Percentiles rank a stretch among this genome's conserved stretches.
phyloP scores from a whole-genome alignment of 2,113 vertebrate species.

The Amblyornis subalaris region DNA sequence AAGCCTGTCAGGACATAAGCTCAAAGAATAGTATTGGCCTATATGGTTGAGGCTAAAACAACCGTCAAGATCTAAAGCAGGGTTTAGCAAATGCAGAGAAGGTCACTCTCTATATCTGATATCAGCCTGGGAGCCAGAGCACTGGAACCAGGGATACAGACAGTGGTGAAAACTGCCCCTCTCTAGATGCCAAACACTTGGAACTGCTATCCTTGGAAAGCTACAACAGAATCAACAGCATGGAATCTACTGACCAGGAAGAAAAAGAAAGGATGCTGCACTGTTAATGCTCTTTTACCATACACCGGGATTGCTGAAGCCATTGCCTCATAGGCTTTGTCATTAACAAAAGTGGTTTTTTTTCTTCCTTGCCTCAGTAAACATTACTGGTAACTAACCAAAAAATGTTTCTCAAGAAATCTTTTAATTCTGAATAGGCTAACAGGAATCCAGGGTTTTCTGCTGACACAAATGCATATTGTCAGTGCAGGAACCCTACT shows the following conservation, averaged over 20 bases:
- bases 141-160: rapidly evolving
- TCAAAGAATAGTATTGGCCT: background rate
- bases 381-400: background rate
- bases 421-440: background rate
- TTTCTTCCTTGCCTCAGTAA: background rate
- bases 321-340: background rate
- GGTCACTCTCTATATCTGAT: background rate
- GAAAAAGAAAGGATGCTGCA: background rate
- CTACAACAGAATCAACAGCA: background rate
- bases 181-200: background rate
- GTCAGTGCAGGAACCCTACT: background rate
- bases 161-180: background rate
- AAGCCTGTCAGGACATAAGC: background rate
- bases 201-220: background rate
- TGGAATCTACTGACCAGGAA: background rate
- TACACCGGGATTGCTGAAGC: background rate
- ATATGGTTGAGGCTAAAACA: background rate
- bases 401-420: background rate
- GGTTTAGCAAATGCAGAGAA: background rate
- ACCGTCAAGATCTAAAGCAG: background rate
- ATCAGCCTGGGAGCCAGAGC: background rate
- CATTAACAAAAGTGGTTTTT: background rate
- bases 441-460: background rate
- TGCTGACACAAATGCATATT: background rate
- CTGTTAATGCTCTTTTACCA: background rate